Evolutionary conservation across 2,113 vertebrate genomes (phyloP).

Genomic region (Ctenodactylus gundi): DNA sequence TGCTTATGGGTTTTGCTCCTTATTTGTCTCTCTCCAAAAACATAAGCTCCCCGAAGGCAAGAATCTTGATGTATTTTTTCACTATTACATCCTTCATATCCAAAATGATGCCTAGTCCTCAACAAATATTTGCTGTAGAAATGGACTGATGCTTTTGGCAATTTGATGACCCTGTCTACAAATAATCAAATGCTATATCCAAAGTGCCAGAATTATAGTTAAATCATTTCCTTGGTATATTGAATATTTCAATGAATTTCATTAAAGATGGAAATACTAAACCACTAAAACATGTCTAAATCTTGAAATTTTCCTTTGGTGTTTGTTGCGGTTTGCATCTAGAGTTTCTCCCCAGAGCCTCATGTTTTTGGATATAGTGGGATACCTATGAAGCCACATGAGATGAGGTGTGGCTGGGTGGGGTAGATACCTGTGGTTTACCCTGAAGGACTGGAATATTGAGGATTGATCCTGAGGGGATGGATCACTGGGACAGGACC

Average conservation of each 20-base stretch:
- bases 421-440: too few relatives aligned
- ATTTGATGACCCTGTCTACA: not conserved
- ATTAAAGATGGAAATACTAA: not conserved
- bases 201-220: not conserved
- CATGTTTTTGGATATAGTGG: too few relatives aligned
- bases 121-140: conserved; percentile 18
- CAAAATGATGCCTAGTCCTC: conserved; percentile 10
- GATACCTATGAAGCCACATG: too few relatives aligned
- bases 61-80: not conserved
- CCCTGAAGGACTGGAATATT: too few relatives aligned
- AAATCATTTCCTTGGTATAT: not conserved
- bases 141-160: not conserved
- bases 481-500: too few relatives aligned
- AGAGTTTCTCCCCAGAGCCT: too few relatives aligned
- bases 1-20: not conserved
- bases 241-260: not conserved
- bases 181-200: not conserved
- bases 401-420: too few relatives aligned
- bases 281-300: not conserved
- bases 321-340: too few relatives aligned
- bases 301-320: conserved; percentile 10
- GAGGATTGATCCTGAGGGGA: too few relatives aligned
- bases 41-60: not conserved
- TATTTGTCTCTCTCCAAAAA: not conserved
- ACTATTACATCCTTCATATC: not conserved